These are phyloP conservation scores for Macaca nemestrina DNA, from an alignment of 2,113 vertebrate genomes.

Conservation along the genomic window DNA sequence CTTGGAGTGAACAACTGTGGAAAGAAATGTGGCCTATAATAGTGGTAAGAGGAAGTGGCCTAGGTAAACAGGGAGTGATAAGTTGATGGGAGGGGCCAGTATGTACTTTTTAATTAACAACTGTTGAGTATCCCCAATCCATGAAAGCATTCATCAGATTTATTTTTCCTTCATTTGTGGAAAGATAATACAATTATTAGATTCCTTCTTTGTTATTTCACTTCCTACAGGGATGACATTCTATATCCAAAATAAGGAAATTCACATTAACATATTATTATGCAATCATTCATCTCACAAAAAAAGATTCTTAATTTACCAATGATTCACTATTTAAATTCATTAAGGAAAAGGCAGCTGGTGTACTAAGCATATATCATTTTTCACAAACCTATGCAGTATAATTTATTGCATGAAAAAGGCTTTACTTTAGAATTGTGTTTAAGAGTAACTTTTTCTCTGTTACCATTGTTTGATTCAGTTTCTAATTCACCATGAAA, in stretches of 20 bases:
- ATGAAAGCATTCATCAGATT: not conserved
- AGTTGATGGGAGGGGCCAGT: not conserved
- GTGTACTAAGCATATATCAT: not conserved
- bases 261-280: not conserved
- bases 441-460: not conserved
- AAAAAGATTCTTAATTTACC: not conserved
- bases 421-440: not conserved
- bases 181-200: not conserved
- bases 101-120: not conserved
- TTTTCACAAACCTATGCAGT: not conserved
- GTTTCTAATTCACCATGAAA: constrained; percentile 35
- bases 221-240: not conserved
- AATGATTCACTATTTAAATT: not conserved
- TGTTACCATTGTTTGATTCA: not conserved
- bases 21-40: not conserved
- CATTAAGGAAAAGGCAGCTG: not conserved
- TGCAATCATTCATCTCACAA: not conserved
- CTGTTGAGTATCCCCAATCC: not conserved
- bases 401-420: not conserved
- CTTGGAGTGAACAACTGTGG: not conserved
- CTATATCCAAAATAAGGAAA: not conserved
- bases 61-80: not conserved
- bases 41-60: not conserved
- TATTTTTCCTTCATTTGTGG: not conserved
- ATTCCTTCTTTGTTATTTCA: not conserved